Percentiles rank a stretch among this genome's conserved stretches.
Evolutionary conservation across 2,797 vertebrate species (phyloP).

Genomic region (Sebastolobus alascanus): DNA sequence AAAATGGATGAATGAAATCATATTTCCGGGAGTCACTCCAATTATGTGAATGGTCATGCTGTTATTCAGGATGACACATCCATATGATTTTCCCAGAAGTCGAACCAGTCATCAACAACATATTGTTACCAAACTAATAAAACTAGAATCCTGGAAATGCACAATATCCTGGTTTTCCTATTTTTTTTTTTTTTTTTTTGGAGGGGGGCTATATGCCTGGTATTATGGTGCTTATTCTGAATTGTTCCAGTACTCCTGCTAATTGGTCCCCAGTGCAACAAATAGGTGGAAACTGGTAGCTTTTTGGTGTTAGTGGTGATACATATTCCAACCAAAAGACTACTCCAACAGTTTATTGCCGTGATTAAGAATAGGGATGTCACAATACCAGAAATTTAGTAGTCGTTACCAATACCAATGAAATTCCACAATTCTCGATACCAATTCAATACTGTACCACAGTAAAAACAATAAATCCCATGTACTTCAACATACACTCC

Average conservation of each 20-base stretch:
- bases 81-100: conserved; percentile 72
- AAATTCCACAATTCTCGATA: too few relatives aligned
- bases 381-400: too few relatives aligned
- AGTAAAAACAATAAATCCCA: too few relatives aligned
- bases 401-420: too few relatives aligned
- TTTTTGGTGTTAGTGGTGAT: not conserved
- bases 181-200: not conserved
- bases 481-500: too few relatives aligned
- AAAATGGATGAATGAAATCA: conserved; percentile 70
- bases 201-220: not conserved
- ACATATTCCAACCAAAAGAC: not conserved
- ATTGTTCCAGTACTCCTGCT: not conserved
- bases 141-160: not conserved
- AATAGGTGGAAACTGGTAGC: not conserved
- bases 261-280: not conserved
- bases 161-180: not conserved
- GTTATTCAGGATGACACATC: conserved; percentile 62
- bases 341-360: not conserved
- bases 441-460: too few relatives aligned
- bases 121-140: conserved; percentile 1
- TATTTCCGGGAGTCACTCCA: conserved; percentile 64
- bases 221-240: not conserved
- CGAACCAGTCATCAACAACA: conserved; percentile 45
- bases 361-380: not conserved
- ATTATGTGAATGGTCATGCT: conserved; percentile 44